phyloP scores from a whole-genome alignment of 2,797 vertebrate genomes.

The Sarcophilus harrisii region DNA sequence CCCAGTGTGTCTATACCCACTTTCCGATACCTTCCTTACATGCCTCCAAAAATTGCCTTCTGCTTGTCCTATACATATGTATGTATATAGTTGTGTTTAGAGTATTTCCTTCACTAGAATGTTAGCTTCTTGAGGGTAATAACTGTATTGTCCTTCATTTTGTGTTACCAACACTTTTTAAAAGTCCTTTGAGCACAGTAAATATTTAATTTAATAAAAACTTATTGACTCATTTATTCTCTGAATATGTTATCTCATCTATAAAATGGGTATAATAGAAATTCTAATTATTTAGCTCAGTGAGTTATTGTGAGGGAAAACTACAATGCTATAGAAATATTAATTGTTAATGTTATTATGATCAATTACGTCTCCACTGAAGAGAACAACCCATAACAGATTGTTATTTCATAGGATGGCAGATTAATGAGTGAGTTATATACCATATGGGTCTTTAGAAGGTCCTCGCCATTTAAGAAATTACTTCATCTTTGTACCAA shows the following conservation, averaged over 20 bases:
- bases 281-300: conserved; percentile 31
- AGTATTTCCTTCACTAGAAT: not conserved
- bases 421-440: not conserved
- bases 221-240: not conserved
- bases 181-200: not conserved
- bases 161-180: not conserved
- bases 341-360: conserved; percentile 16
- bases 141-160: not conserved
- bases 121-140: not conserved
- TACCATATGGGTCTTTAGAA: not conserved
- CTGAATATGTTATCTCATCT: not conserved
- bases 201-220: not conserved
- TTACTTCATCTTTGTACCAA: conserved; percentile 48
- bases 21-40: too few relatives aligned
- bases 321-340: not conserved
- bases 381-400: not conserved
- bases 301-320: conserved; percentile 41
- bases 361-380: conserved; percentile 36
- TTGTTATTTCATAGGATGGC: conserved; percentile 44
- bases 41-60: not conserved
- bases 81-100: not conserved
- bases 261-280: not conserved
- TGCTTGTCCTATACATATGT: not conserved
- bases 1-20: not conserved
- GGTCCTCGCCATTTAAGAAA: conserved; percentile 54